Evolutionary conservation across 2,888 invertebrate genomes (phyloP), one percentile per base, ranked within the genome.

Genomic region (Piscicola geometra): DNA sequence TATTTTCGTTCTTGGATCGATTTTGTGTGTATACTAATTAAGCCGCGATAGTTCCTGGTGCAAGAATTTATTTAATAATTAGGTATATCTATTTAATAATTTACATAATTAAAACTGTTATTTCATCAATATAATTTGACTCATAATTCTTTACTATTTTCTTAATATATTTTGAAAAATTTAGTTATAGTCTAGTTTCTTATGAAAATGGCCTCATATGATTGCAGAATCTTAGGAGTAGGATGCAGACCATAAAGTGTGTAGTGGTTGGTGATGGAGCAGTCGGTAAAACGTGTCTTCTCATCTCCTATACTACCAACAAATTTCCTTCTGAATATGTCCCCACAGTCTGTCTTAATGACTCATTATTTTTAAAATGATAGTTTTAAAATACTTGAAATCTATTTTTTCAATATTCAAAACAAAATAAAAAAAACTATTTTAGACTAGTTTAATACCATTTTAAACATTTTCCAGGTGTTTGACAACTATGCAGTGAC

Each of bases 401-500:
- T n/a, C n/a, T 50, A 18, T 50, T 30, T 5, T 68, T 32, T 68
- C 12, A 18, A 68, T 32, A 30, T 9, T 1, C 32, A 18, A 68
- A 5, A 18, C 3, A 5, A 68, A n/a, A 25, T 68, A 68, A 68
- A 32, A 15, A n/a, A 30, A 32, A 41, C 1, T 66, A 69, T 69
- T 18, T n/a, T 69, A 32, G 9, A 15, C 52, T 50, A 21, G 15
- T 15, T 50, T 50, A 18, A 50, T 50, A 50, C 21, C 52, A 18
- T 15, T 21, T 50, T 15, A 50, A 15, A 15, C 35, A 30, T 18
- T n/a, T n/a, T n/a, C 74, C 86, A 92, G 93, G 93, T 86, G 76
- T 96, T 96, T 84, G 95, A 96, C 87, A 96, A 96, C 87, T 96
- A 96, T 90, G 95, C 96, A n/a, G 96, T 96, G 75, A 96, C 96